phyloP scores from a whole-genome alignment of 2,113 vertebrate genomes.

The Axis porcinus region DNA sequence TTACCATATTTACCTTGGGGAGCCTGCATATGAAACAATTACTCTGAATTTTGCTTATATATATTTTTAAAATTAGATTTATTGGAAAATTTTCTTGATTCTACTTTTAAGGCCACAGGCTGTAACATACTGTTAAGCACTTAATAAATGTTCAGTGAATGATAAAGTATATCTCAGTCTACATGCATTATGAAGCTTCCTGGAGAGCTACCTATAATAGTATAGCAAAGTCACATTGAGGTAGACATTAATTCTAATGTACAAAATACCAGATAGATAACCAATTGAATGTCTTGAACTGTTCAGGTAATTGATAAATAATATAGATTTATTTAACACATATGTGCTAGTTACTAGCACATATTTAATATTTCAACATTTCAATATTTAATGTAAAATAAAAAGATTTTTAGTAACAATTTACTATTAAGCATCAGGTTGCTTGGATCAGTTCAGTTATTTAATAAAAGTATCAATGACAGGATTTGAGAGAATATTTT shows the following conservation, averaged over 20 bases:
- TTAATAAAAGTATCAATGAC: background rate
- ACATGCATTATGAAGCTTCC: background rate
- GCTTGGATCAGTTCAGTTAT: background rate
- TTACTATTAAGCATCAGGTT: background rate
- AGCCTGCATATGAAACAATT: background rate
- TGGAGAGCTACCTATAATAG: background rate
- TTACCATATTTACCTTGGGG: background rate
- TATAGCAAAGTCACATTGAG: background rate
- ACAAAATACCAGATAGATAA: background rate
- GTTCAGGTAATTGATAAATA: background rate
- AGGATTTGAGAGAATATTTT: slow-evolving; percentile 25
- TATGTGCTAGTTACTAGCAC: background rate
- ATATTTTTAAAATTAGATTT: background rate
- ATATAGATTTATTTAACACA: background rate
- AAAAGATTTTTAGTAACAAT: background rate
- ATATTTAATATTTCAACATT: background rate
- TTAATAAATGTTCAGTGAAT: slow-evolving; percentile 20
- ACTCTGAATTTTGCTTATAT: background rate
- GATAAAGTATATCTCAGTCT: background rate
- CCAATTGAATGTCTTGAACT: background rate
- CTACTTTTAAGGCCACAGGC: background rate
- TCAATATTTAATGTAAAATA: slow-evolving; percentile 12
- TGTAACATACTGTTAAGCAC: background rate
- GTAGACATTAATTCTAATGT: background rate
- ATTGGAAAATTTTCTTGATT: background rate